Evolutionary conservation across 2,113 vertebrate species (phyloP).

Genomic region (Otolemur garnettii): DNA sequence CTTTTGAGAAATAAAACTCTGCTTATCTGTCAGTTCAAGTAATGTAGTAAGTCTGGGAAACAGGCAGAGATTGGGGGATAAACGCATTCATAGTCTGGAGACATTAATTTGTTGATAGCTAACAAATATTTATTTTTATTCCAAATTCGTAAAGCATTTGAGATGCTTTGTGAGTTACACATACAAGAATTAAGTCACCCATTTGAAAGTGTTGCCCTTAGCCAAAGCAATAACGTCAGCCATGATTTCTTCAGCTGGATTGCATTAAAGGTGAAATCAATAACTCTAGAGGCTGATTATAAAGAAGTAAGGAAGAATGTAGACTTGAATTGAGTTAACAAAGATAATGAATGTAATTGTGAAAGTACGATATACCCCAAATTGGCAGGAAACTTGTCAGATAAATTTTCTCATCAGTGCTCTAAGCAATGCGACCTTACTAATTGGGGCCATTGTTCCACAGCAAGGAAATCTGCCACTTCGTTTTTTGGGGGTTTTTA

Average conservation of each 20-base stretch:
- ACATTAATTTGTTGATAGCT: neutral
- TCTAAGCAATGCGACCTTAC: neutral
- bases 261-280: neutral
- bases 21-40: neutral
- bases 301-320: neutral
- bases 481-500: neutral
- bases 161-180: neutral
- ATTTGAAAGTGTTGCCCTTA: slow-evolving; percentile 21
- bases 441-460: neutral
- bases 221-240: neutral
- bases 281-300: neutral
- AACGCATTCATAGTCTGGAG: neutral
- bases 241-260: neutral
- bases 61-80: neutral
- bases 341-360: slow-evolving; percentile 51
- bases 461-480: neutral
- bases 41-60: neutral
- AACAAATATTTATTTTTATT: neutral
- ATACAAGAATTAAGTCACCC: neutral
- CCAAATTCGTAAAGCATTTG: neutral
- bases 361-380: neutral
- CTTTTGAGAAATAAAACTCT: slow-evolving; percentile 13
- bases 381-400: neutral
- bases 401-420: neutral
- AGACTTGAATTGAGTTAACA: neutral